phyloP scores from a whole-genome alignment of 2,113 vertebrate species.

The Trichechus manatus region DNA sequence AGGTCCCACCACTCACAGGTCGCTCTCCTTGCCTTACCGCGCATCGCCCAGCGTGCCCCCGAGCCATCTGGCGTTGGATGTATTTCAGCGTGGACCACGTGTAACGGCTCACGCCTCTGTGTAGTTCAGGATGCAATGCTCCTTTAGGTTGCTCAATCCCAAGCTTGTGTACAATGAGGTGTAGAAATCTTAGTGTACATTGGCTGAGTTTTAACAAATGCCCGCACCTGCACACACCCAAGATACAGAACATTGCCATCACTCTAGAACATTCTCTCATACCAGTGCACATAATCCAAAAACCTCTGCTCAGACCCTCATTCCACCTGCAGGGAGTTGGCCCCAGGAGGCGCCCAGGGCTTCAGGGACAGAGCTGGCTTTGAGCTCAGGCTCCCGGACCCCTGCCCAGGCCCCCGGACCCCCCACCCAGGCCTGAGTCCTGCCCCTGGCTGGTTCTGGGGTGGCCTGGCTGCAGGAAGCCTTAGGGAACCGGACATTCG shows the following conservation, averaged over 20 bases:
- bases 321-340: accelerated
- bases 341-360: accelerated
- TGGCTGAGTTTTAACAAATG: accelerated
- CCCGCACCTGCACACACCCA: accelerated
- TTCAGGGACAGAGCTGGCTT: background rate
- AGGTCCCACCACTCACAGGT: accelerated
- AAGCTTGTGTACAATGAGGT: accelerated
- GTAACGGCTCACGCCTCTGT: too few relatives aligned
- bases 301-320: accelerated
- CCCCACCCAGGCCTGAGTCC: background rate
- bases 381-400: accelerated
- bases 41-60: too few relatives aligned
- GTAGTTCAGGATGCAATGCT: too few relatives aligned
- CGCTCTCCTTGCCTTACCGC: too few relatives aligned
- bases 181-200: accelerated
- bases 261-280: accelerated
- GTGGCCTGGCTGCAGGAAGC: accelerated
- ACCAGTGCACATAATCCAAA: accelerated
- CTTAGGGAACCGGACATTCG: background rate
- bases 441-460: background rate
- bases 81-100: too few relatives aligned
- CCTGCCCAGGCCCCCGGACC: background rate
- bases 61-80: too few relatives aligned
- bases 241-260: accelerated
- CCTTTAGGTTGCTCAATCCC: accelerated